Percentiles rank a stretch among this genome's conserved stretches.
phyloP scores from a whole-genome alignment of 2,888 invertebrate genomes.

The Tipula lateralis region DNA sequence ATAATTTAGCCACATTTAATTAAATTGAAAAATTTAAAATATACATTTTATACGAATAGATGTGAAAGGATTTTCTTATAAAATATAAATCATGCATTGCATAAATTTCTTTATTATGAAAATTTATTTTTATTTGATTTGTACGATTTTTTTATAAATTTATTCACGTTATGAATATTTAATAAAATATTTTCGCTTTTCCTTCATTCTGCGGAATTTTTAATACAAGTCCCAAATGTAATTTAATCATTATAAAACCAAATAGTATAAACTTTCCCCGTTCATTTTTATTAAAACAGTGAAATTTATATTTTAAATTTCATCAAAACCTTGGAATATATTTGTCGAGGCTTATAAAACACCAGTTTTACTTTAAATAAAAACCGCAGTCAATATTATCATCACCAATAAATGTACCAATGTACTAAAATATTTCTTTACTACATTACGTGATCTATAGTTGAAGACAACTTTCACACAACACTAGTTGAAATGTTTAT shows the following conservation, averaged over 20 bases:
- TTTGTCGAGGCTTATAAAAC: too few relatives aligned
- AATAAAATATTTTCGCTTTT: neutral
- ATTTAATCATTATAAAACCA: neutral
- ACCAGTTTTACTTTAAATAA: too few relatives aligned
- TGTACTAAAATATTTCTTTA: too few relatives aligned
- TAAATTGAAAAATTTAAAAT: neutral
- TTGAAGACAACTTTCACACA: too few relatives aligned
- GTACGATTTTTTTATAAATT: neutral
- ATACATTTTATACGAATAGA: neutral
- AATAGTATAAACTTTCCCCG: too few relatives aligned
- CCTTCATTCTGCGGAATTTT: neutral
- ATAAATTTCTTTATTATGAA: neutral
- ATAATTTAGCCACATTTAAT: neutral
- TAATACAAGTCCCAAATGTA: neutral
- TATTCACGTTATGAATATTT: conserved; percentile 24
- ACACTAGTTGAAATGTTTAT: too few relatives aligned
- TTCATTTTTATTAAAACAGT: too few relatives aligned
- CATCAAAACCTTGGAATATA: too few relatives aligned
- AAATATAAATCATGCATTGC: neutral
- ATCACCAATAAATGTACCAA: too few relatives aligned
- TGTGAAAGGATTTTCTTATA: neutral
- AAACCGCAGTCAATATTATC: too few relatives aligned
- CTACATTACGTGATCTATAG: too few relatives aligned
- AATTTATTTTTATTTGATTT: conserved; percentile 13
- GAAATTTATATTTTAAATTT: too few relatives aligned